Evolutionary conservation across 2,888 invertebrate genomes (phyloP).

Genomic region (Cynaeus angustus): DNA sequence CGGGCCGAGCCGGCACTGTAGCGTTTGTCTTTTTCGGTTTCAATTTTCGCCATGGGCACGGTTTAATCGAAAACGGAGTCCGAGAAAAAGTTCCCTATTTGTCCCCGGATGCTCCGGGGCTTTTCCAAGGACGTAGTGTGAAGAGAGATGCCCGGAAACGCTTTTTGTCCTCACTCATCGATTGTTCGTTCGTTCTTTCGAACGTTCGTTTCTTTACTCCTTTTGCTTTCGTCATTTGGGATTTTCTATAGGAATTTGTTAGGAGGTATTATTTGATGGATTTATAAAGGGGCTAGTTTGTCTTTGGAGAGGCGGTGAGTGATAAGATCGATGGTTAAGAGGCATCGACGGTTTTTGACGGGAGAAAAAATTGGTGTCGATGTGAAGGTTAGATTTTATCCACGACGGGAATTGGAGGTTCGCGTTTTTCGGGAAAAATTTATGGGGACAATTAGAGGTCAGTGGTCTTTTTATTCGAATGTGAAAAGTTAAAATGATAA

Average conservation of each 20-base stretch:
- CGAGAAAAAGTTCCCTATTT: constrained; percentile 37
- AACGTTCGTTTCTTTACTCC: constrained; percentile 15
- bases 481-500: too few species aligned
- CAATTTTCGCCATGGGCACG: constrained; percentile 7
- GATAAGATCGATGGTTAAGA: not conserved
- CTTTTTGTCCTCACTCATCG: constrained; percentile 39
- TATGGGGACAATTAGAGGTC: too few species aligned
- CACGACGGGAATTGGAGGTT: too few species aligned
- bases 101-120: constrained; percentile 33
- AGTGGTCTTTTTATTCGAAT: too few species aligned
- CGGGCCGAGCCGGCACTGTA: not conserved
- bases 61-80: constrained; percentile 35
- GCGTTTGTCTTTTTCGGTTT: not conserved
- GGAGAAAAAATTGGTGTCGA: too few species aligned
- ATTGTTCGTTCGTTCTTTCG: constrained; percentile 18
- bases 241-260: constrained; percentile 28
- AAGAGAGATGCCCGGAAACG: constrained; percentile 36
- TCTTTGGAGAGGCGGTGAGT: constrained; percentile 1
- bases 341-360: not conserved
- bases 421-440: too few species aligned
- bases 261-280: constrained; percentile 36
- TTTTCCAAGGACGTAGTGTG: constrained; percentile 29
- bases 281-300: constrained; percentile 22
- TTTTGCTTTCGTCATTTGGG: constrained; percentile 27
- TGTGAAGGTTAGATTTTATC: too few species aligned